A percentile compares a stretch with the other conserved stretches of the same genome.
These are phyloP conservation scores for Phymatocera aterrima DNA, from an alignment of 2,888 invertebrate genomes.

Conservation along the genomic window DNA sequence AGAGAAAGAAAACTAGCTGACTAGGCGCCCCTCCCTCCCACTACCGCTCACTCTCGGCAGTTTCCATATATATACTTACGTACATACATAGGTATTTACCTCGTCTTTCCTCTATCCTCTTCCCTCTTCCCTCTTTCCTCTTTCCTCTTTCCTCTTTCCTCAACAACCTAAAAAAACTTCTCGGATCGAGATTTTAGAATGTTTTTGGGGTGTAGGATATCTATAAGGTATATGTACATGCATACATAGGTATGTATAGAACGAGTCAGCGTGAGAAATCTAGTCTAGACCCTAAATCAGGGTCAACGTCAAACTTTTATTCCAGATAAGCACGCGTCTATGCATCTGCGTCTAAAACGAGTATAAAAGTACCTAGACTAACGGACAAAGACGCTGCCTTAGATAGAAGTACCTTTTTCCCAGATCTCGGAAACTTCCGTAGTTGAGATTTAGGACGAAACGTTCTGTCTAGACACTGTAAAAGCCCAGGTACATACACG, in stretches of 20 bases:
- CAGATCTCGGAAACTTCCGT: neutral
- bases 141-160: too few relatives aligned
- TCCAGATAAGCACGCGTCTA: neutral
- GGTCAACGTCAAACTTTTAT: conserved; percentile 26
- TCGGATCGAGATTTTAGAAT: neutral
- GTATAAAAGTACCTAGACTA: neutral
- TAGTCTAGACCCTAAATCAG: conserved; percentile 2
- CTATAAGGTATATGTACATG: too few relatives aligned
- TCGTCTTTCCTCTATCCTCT: conserved; percentile 11
- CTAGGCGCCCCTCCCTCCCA: neutral
- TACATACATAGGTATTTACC: too few relatives aligned
- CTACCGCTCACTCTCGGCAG: neutral
- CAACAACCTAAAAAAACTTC: neutral
- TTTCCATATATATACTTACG: too few relatives aligned
- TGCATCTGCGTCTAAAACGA: neutral
- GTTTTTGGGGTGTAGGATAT: neutral
- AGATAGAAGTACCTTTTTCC: neutral
- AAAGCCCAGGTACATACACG: conserved; percentile 2
- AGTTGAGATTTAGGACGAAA: conserved; percentile 18
- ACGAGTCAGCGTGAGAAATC: neutral
- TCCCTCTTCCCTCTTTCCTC: too few relatives aligned
- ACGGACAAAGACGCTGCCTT: conserved; percentile 5
- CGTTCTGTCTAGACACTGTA: conserved; percentile 34
- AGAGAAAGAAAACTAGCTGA: conserved; percentile 33
- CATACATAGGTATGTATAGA: too few relatives aligned